Evolutionary conservation across 2,888 invertebrate species (phyloP).

Genomic region (Torymus aiolomorphi): DNA sequence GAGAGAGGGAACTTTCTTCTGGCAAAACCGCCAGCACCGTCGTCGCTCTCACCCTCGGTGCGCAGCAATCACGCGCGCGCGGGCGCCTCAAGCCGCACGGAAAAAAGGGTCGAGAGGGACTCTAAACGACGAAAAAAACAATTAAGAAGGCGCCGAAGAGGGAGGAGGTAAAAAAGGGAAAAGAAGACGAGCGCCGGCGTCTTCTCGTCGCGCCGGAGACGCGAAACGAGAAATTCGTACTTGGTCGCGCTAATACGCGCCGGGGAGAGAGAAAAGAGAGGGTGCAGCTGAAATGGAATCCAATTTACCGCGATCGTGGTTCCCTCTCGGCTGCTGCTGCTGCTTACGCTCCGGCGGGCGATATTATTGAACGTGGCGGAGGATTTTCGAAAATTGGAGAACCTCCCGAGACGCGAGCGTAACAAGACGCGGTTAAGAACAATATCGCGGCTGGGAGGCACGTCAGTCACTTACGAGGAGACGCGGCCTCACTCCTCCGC

Average conservation of each 20-base stretch:
- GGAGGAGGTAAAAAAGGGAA: neutral
- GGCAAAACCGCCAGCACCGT: no score
- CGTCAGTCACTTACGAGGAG: neutral
- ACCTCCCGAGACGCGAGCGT: slow-evolving; percentile 39
- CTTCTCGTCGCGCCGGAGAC: neutral
- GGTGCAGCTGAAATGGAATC: slow-evolving; percentile 55
- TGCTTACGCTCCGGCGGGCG: slow-evolving; percentile 57
- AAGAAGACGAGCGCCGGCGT: neutral
- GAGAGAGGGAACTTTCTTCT: no score
- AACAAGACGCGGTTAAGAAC: slow-evolving; percentile 37
- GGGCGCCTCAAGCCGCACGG: neutral
- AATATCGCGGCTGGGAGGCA: slow-evolving; percentile 15
- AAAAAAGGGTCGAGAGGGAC: slow-evolving; percentile 2
- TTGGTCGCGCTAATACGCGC: slow-evolving; percentile 54
- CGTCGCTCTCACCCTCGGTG: neutral
- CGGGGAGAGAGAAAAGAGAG: neutral
- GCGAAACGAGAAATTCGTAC: slow-evolving; percentile 45
- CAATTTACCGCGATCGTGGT: slow-evolving; percentile 57
- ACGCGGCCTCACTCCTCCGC: neutral
- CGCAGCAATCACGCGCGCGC: neutral
- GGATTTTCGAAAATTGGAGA: slow-evolving; percentile 56
- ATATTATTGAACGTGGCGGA: slow-evolving; percentile 60
- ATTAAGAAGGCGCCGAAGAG: neutral
- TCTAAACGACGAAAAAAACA: slow-evolving; percentile 8
- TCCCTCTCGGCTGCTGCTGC: no score